Evolutionary conservation across 2,113 vertebrate genomes (phyloP).

Genomic region (Todiramphus saurophagus): DNA sequence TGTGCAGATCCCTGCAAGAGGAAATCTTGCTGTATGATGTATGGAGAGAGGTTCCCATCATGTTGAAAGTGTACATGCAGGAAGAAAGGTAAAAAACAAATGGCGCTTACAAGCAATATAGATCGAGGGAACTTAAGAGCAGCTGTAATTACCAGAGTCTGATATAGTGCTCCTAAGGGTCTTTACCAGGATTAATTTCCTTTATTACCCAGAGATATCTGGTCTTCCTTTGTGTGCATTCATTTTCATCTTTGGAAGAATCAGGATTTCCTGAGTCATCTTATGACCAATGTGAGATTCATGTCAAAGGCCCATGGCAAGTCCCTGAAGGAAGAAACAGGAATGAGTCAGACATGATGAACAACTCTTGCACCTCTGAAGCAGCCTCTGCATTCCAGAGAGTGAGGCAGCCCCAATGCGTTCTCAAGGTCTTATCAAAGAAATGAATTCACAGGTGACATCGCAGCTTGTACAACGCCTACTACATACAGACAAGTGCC

Average conservation of each 20-base stretch:
- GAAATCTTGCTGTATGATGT: background rate
- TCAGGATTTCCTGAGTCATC: background rate
- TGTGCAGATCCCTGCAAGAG: background rate
- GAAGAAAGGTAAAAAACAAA: background rate
- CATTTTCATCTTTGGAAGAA: background rate
- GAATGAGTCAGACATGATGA: background rate
- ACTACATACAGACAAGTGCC: background rate
- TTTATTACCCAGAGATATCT: background rate
- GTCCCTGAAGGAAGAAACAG: background rate
- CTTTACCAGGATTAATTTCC: background rate
- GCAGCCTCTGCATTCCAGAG: background rate
- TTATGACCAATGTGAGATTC: background rate
- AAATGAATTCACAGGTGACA: background rate
- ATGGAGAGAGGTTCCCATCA: background rate
- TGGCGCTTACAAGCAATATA: background rate
- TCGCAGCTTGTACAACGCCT: slow-evolving; percentile 1
- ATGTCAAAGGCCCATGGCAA: background rate
- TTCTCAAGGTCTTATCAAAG: slow-evolving; percentile 20
- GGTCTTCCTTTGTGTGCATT: background rate
- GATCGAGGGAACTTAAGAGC: background rate
- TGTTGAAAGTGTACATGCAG: background rate
- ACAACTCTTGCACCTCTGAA: background rate
- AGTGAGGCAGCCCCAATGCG: background rate
- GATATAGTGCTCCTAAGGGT: background rate
- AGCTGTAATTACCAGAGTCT: background rate